Evolutionary conservation across 1,140 invertebrate species (phyloP).

Genomic region (Pinna nobilis): DNA sequence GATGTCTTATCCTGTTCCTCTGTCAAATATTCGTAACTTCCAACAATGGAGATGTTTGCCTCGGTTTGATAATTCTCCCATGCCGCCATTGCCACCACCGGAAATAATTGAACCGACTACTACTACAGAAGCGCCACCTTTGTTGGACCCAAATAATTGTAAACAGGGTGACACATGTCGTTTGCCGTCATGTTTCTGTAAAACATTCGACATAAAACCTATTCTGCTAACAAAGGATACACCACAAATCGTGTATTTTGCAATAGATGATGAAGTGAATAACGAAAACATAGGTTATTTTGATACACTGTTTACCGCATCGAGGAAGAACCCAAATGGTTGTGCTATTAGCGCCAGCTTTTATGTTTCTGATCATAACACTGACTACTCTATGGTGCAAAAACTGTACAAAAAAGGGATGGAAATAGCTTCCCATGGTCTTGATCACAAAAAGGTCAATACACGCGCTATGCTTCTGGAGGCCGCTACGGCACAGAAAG

Average conservation of each 20-base stretch:
- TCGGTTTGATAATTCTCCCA: background rate
- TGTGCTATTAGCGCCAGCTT: constrained; percentile 88
- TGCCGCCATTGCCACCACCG: background rate
- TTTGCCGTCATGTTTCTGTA: constrained; percentile 76
- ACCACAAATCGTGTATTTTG: constrained; percentile 84
- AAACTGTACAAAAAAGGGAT: constrained; percentile 88
- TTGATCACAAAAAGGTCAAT: constrained; percentile 42
- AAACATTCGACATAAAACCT: constrained; percentile 62
- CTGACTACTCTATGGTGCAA: constrained; percentile 88
- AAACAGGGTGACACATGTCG: constrained; percentile 75
- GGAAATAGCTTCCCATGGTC: constrained; percentile 83
- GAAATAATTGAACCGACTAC: background rate
- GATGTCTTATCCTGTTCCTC: constrained; percentile 33
- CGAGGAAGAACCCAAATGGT: constrained; percentile 86
- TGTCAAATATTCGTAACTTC: constrained; percentile 5
- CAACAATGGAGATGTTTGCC: constrained; percentile 25
- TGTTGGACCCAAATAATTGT: no score
- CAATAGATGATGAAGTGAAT: constrained; percentile 87
- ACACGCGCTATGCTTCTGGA: constrained; percentile 43
- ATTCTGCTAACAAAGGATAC: constrained; percentile 40
- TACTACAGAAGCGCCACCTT: background rate
- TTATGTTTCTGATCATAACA: constrained; percentile 87
- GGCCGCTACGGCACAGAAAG: constrained; percentile 36
- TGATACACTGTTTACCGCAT: constrained; percentile 76
- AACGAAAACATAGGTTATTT: constrained; percentile 70